Percentiles rank a stretch among this genome's conserved stretches.
Conservation (phyloP, 2,113 vertebrate species). For the Rhombomys opimus region DNA sequence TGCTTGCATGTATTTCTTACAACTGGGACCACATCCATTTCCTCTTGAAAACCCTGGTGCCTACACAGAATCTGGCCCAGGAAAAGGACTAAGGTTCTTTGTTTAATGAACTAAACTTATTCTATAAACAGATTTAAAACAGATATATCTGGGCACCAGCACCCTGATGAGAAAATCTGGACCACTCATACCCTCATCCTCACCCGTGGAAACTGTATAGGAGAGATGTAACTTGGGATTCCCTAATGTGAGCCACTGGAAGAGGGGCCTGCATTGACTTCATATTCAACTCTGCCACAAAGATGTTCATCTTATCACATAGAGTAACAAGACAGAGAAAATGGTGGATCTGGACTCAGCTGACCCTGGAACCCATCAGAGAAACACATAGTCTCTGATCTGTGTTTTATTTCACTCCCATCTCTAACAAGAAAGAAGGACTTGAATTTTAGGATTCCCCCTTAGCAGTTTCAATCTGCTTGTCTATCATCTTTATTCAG, state of each 20-base stretch:
- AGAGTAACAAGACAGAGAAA: neutral
- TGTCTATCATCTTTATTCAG: neutral
- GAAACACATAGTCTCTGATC: neutral
- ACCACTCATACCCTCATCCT: neutral
- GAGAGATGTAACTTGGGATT: neutral
- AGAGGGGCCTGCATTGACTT: neutral
- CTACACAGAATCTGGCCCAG: neutral
- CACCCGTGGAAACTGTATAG: neutral
- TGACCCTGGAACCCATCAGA: fast-evolving
- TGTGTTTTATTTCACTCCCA: neutral
- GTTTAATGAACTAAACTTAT: neutral
- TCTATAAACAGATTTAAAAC: neutral
- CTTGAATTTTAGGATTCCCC: neutral
- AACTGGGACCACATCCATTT: neutral
- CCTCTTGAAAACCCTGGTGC: neutral
- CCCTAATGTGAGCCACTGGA: neutral
- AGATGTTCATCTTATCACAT: neutral
- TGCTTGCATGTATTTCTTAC: neutral
- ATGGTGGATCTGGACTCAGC: neutral
- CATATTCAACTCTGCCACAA: neutral
- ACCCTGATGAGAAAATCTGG: neutral
- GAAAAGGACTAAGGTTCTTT: neutral
- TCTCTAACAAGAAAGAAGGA: neutral
- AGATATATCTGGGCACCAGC: neutral
- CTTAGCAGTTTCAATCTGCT: neutral